These are phyloP conservation scores for Etheostoma spectabile DNA, from an alignment of 2,113 vertebrate species.

Conservation along the genomic window DNA sequence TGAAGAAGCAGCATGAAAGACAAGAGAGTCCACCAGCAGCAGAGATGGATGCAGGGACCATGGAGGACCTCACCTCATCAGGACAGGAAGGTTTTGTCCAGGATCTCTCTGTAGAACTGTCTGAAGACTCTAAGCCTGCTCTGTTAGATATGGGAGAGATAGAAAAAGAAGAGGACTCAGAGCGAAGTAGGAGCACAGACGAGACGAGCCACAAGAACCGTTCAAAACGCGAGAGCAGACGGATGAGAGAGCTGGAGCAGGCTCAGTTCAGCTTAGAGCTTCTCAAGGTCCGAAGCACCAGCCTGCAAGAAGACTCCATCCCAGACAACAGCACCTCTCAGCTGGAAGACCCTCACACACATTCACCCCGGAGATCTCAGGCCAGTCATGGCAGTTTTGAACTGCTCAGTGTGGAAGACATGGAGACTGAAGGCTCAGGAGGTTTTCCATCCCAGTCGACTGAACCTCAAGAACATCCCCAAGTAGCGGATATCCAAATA, in stretches of 20 bases:
- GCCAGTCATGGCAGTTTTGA: conserved; percentile 92
- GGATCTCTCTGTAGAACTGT: background rate
- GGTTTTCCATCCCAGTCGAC: conserved; percentile 82
- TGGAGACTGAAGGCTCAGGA: conserved; percentile 85
- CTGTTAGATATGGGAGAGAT: conserved; percentile 85
- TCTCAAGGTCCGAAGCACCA: conserved; percentile 91
- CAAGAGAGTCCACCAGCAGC: conserved; percentile 51
- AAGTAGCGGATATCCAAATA: background rate
- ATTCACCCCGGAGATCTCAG: conserved; percentile 86
- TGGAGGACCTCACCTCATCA: conserved; percentile 78
- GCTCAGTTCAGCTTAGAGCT: conserved; percentile 95
- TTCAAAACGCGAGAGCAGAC: conserved; percentile 93
- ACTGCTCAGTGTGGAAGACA: conserved; percentile 85
- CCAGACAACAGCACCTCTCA: conserved; percentile 83
- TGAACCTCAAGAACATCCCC: conserved; percentile 22
- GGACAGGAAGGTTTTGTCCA: conserved; percentile 14
- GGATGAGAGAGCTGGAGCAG: conserved; percentile 97
- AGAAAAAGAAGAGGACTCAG: conserved; percentile 88
- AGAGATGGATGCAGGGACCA: conserved; percentile 73
- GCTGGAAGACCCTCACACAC: conserved; percentile 76
- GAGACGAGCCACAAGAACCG: conserved; percentile 90
- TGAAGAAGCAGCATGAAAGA: conserved; percentile 84
- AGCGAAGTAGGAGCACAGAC: conserved; percentile 86
- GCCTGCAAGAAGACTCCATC: conserved; percentile 86
- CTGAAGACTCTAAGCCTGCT: conserved; percentile 24